Evolutionary conservation across 1,140 invertebrate genomes (phyloP), one percentile per base, ranked within the genome.

Genomic region (Globodera rostochiensis): DNA sequence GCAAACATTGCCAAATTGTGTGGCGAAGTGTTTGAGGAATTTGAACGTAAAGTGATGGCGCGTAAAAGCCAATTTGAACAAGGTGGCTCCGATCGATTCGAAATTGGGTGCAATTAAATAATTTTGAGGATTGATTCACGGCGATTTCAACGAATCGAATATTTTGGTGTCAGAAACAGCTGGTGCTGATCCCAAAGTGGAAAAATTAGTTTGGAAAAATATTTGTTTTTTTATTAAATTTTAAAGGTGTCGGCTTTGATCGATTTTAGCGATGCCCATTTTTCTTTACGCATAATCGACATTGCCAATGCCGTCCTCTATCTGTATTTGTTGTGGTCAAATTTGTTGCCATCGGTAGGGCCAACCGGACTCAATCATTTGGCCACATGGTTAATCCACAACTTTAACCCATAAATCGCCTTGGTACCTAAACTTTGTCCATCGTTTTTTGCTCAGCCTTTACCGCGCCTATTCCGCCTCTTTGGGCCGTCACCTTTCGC

Each of bases 71-170:
- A 71, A 71, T 71, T 71, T 47, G 69, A 71, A 13, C 19, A 25
- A 71, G 69, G 69, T 19, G 36, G 36, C 36, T 2, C 36, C 36
- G 36, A 36, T 36, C 0, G 3, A 36, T 3, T 36, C 36, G 36
- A 36, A 36, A 36, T 36, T 36, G 36, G 3, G 36, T 36, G 36
- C 36, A 36, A 36, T 36, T 36, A 36, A 71, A 71, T 60, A 60
- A 60, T 1, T 60, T 71, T 71, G 25, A 71, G 69, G 69, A 15
- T 0, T 71, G 11, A 36, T 71, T 1, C 69, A 71, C 69, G 15
- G 69, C 69, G 69, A 71, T 47, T 71, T 71, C n/a, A 71, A 71
- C 19, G 69, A 71, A 19, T 71, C 69, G 25, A 71, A 71, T 19
- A 36, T 71, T 36, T 71, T 71, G 69, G 46, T 71, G 13, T 21